These are phyloP conservation scores for Callinectes sapidus DNA, from an alignment of 2,888 invertebrate species.

Conservation along the genomic window DNA sequence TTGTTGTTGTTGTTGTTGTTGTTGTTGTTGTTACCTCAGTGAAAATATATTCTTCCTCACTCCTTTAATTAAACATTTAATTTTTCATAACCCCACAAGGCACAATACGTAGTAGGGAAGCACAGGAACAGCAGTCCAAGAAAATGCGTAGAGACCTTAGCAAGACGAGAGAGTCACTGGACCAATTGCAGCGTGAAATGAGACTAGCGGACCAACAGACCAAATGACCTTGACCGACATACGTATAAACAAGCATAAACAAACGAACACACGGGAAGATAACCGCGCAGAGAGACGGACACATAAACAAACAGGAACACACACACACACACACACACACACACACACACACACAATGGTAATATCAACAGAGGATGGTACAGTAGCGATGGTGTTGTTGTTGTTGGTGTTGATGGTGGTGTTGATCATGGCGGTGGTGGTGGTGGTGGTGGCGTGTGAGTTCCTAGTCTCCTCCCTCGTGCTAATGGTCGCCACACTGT, in stretches of 20 bases:
- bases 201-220: background rate
- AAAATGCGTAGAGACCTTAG: background rate
- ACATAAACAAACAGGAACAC: background rate
- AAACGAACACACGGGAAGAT: background rate
- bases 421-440: constrained; percentile 2
- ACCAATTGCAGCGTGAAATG: background rate
- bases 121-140: background rate
- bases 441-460: constrained; percentile 18
- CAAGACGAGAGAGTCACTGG: background rate
- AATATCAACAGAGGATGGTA: background rate
- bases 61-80: background rate
- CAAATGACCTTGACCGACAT: background rate
- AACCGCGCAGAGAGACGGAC: background rate
- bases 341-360: background rate
- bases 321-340: constrained; percentile 24
- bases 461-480: background rate
- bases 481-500: background rate
- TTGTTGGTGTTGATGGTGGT: background rate
- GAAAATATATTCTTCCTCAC: background rate
- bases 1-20: background rate
- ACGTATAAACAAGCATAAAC: background rate
- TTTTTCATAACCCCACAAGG: background rate
- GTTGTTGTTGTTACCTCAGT: background rate
- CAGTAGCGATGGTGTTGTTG: background rate
- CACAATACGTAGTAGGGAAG: background rate